A percentile compares a stretch with the other conserved stretches of the same genome.
Evolutionary conservation across 2,113 vertebrate genomes (phyloP).

Genomic region (Danionella cerebrum): DNA sequence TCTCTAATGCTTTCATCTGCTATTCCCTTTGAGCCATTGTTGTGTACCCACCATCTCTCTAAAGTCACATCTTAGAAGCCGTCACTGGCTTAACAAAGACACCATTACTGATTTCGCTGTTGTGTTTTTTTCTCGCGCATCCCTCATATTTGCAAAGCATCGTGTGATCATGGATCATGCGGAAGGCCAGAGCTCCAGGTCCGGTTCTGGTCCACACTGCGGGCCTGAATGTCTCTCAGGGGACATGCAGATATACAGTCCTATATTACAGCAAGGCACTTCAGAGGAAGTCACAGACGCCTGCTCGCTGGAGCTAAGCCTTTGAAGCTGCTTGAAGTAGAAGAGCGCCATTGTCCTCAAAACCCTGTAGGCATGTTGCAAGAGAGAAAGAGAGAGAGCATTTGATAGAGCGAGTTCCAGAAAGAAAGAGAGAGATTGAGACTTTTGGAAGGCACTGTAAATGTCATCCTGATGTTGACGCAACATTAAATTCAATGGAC

Average conservation of each 20-base stretch:
- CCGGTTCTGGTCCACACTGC: slow-evolving; percentile 51
- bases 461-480: slow-evolving; percentile 76
- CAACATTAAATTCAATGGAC: slow-evolving; percentile 40
- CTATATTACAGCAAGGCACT: slow-evolving; percentile 63
- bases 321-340: slow-evolving; percentile 79
- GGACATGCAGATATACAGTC: slow-evolving; percentile 73
- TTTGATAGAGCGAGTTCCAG: slow-evolving; percentile 37
- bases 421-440: slow-evolving; percentile 17
- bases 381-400: slow-evolving; percentile 61
- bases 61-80: slow-evolving; percentile 47
- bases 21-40: slow-evolving; percentile 65
- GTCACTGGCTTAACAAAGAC: slow-evolving; percentile 42
- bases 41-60: slow-evolving; percentile 51
- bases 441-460: slow-evolving; percentile 67
- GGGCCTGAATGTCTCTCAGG: slow-evolving; percentile 40
- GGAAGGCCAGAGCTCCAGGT: slow-evolving; percentile 47
- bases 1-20: slow-evolving; percentile 64
- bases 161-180: slow-evolving; percentile 30
- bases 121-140: neutral
- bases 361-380: slow-evolving; percentile 75
- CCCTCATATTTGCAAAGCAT: slow-evolving; percentile 36
- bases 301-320: slow-evolving; percentile 64
- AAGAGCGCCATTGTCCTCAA: slow-evolving; percentile 75
- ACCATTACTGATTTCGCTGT: slow-evolving; percentile 22
- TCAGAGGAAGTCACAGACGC: slow-evolving; percentile 64